Percentiles rank a stretch among this genome's conserved stretches.
These are phyloP conservation scores for Arenaria interpres DNA, from an alignment of 2,113 vertebrate genomes.

Conservation along the genomic window DNA sequence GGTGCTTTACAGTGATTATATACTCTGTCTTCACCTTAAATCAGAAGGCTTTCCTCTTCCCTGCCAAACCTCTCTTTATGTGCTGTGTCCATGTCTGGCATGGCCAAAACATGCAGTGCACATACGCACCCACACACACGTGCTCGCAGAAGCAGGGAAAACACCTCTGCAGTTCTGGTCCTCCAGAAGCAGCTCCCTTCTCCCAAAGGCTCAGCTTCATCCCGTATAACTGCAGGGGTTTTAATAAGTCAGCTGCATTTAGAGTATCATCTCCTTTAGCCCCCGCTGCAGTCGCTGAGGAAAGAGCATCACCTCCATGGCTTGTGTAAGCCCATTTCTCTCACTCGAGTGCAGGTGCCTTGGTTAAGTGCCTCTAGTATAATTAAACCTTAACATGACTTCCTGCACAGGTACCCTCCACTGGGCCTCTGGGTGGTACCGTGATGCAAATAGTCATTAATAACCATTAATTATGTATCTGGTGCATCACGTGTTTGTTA, in stretches of 20 bases:
- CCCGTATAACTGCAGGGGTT: background rate
- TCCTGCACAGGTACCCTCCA: background rate
- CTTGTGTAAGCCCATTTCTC: background rate
- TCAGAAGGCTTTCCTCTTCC: background rate
- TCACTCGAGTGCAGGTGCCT: background rate
- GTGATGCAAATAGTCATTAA: background rate
- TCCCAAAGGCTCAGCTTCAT: background rate
- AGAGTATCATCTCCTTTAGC: background rate
- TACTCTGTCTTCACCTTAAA: background rate
- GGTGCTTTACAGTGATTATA: background rate
- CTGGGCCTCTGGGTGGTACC: background rate
- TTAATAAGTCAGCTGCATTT: background rate
- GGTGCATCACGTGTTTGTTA: background rate
- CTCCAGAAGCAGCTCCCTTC: background rate
- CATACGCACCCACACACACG: accelerated
- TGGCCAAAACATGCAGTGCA: background rate
- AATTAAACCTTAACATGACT: background rate
- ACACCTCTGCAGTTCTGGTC: background rate
- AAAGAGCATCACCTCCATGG: background rate
- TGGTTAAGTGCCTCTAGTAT: background rate
- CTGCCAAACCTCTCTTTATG: background rate
- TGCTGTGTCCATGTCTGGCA: background rate
- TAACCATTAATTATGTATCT: background rate
- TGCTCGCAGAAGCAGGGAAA: background rate
- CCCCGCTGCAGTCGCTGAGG: background rate